Base-by-base conservation (phyloP, 1,140 invertebrate genomes). In the Acromyrmex heyeri region DNA sequence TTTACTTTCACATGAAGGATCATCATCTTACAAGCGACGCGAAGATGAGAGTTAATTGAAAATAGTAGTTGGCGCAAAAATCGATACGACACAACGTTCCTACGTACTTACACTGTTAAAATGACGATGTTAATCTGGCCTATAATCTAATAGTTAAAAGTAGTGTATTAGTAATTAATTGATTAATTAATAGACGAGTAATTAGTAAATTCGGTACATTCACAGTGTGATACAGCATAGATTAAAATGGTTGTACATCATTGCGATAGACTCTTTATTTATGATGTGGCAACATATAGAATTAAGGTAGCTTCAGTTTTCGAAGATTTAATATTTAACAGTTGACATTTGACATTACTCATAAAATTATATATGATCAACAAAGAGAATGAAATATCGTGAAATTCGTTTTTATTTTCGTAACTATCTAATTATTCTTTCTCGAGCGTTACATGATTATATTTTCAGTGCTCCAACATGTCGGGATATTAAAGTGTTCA, bases 1-100 rank as follows among this genome's bases (percentile, higher is more conserved):
- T 75, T 73, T 61, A 48, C 24, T 48, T 50, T 83, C 24, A 16
- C 8, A n/a, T 24, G 48, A 16, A 18, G n/a, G 24, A 10, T 61
- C 38, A 50, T 75, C 70, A 61, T 50, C 38, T 50, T 18, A 21
- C 69, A 57, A 59, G 53, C 67, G 64, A 27, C 30, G 62, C 21
- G 69, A 83, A 75, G 38, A 62, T 24, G 69, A 83, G 55, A 61
- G 44, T 75, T 83, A 83, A 75, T 83, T 75, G 69, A 57, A 50
- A 61, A 83, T 30, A 62, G 38, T 75, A 50, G 38, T 83, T 69
- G 79, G 57, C 55, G 79, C 14, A 21, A 75, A 83, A 83, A 83
- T 73, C 55, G 55, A 83, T 75, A 24, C 8, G 69, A 21, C 38
- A 24, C 24, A 73, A 73, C 38, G 55, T 72, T 82, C 55, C 53